Percentiles rank a stretch among this genome's conserved stretches.
Conservation (phyloP, 1,140 invertebrate genomes). For the Matsumurasca onukii region DNA sequence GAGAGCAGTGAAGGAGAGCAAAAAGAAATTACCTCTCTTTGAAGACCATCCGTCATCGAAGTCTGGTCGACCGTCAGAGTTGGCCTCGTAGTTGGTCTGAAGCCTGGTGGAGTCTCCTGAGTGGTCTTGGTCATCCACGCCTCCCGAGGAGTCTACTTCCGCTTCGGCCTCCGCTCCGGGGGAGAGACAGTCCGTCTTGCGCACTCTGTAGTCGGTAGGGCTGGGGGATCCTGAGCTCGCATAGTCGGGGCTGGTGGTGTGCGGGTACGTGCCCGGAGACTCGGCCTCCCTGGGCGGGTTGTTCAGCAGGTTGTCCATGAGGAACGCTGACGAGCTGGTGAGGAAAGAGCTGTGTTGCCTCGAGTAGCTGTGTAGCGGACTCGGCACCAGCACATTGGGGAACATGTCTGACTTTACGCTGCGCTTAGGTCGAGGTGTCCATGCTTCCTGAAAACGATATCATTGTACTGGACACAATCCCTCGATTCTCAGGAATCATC, state of each 20-base stretch:
- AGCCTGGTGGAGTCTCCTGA: conserved; percentile 4
- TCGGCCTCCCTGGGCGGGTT: not conserved
- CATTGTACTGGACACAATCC: too few relatives aligned
- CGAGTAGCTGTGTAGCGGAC: conserved; percentile 8
- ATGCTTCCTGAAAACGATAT: too few relatives aligned
- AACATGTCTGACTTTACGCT: not conserved
- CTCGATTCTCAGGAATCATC: too few relatives aligned
- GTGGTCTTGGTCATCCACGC: not conserved
- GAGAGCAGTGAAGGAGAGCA: too few relatives aligned
- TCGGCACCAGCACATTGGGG: conserved; percentile 14
- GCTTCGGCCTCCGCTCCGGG: not conserved
- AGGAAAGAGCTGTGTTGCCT: conserved; percentile 1
- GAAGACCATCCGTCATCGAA: conserved; percentile 12
- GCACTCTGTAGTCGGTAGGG: conserved; percentile 27
- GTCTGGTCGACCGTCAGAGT: not conserved
- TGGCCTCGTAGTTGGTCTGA: not conserved
- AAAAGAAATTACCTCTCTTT: too few relatives aligned
- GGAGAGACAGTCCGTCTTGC: not conserved
- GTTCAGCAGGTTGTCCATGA: conserved; percentile 28
- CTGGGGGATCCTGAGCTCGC: conserved; percentile 18
- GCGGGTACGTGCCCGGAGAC: not conserved
- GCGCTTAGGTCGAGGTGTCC: too few relatives aligned
- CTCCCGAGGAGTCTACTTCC: not conserved
- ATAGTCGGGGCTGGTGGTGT: not conserved
- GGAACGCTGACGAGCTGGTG: conserved; percentile 17